Evolutionary conservation across 2,113 vertebrate species (phyloP).

Genomic region (Sapajus apella): DNA sequence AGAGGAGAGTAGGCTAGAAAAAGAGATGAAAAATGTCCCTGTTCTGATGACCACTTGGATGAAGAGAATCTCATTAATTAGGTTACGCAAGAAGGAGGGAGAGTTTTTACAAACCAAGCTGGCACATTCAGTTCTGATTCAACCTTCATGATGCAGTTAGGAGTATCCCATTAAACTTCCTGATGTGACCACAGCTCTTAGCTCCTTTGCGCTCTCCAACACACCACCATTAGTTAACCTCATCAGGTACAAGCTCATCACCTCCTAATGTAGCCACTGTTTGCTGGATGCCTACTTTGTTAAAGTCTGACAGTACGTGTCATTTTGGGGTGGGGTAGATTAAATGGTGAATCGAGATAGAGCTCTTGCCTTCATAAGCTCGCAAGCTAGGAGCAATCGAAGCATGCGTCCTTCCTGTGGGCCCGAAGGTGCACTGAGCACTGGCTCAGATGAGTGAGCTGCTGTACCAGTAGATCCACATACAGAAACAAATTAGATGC

Average conservation of each 20-base stretch:
- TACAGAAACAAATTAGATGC: background rate
- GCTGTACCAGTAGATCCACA: background rate
- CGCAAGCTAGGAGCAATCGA: background rate
- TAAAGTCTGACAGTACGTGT: background rate
- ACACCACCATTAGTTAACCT: background rate
- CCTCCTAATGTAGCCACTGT: background rate
- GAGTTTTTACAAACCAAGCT: background rate
- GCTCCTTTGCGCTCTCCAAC: background rate
- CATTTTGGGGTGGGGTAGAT: background rate
- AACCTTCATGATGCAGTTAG: fast-evolving
- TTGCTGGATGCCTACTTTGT: background rate
- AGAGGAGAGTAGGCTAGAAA: background rate
- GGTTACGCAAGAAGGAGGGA: background rate
- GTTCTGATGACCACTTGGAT: background rate
- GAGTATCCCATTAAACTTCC: background rate
- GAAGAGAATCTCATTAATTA: background rate
- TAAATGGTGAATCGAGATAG: background rate
- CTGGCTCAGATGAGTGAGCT: background rate
- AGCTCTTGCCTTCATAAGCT: background rate
- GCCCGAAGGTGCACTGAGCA: background rate
- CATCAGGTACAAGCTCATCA: background rate
- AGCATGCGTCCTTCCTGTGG: background rate
- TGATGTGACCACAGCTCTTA: background rate
- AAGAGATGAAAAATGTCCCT: background rate
- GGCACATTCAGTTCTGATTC: background rate